Evolutionary conservation across 1,140 invertebrate species (phyloP).

Genomic region (Chironomus striatipennis): DNA sequence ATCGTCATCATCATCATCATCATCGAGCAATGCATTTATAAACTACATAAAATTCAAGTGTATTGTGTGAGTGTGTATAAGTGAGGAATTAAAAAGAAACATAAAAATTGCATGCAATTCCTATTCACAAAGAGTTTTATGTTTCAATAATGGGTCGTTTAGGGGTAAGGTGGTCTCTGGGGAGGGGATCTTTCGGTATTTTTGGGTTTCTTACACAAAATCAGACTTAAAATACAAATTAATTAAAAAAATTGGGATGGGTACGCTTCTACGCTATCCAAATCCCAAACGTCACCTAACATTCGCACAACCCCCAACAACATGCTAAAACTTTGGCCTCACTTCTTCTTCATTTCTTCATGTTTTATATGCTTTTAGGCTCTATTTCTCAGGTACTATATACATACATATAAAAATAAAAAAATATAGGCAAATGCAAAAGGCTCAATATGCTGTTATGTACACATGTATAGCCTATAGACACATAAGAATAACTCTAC

Average conservation of each 20-base stretch:
- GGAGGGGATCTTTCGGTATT: no score
- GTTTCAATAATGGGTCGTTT: background rate
- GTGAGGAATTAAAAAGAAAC: background rate
- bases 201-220: no score
- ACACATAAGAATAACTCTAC: background rate
- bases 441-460: background rate
- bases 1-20: conserved; percentile 7
- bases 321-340: background rate
- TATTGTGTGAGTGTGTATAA: background rate
- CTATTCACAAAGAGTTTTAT: conserved; percentile 15
- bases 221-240: no score
- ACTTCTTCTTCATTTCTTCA: background rate
- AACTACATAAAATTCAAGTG: conserved; percentile 16
- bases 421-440: background rate
- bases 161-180: no score
- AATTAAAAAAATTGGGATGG: no score
- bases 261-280: no score
- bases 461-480: background rate
- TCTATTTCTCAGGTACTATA: conserved; percentile 8
- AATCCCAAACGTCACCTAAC: no score
- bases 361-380: background rate
- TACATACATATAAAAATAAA: background rate
- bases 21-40: background rate
- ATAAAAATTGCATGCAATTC: conserved; percentile 19
- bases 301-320: background rate